Conservation (phyloP, 2,888 invertebrate species). For the Elgonia sp. region DNA sequence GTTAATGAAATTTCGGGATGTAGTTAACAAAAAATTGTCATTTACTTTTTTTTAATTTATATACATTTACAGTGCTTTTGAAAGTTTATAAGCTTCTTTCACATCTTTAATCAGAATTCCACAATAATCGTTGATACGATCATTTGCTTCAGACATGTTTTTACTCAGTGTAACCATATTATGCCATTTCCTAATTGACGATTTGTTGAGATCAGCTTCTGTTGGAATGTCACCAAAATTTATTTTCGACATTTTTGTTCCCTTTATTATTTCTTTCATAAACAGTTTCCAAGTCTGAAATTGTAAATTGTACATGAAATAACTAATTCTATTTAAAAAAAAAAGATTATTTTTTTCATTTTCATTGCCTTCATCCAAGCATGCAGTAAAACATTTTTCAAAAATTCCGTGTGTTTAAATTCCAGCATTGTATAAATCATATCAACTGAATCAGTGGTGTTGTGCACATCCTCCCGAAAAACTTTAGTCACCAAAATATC, state of each 20-base stretch:
- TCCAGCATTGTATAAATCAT: slow-evolving; percentile 67
- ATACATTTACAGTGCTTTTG: background rate
- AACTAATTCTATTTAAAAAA: no score
- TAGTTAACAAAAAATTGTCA: no score
- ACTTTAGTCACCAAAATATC: slow-evolving; percentile 47
- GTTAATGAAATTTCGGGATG: no score
- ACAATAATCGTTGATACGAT: slow-evolving; percentile 37
- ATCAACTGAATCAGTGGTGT: slow-evolving; percentile 58
- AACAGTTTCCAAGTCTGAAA: slow-evolving; percentile 54
- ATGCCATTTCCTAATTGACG: background rate
- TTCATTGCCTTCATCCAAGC: slow-evolving; percentile 58
- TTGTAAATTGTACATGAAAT: background rate
- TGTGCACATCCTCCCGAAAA: slow-evolving; percentile 63
- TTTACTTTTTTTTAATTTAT: no score
- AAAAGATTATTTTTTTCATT: no score
- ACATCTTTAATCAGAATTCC: slow-evolving; percentile 19
- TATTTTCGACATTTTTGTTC: slow-evolving; percentile 28
- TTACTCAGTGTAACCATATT: background rate
- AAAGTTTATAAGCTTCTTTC: background rate
- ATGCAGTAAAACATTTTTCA: slow-evolving; percentile 41
- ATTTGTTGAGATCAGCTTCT: slow-evolving; percentile 13
- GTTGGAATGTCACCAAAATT: slow-evolving; percentile 51
- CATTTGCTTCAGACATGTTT: slow-evolving; percentile 35
- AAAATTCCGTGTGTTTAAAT: slow-evolving; percentile 45
- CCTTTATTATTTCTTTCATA: slow-evolving; percentile 31